Conservation (phyloP, 2,797 vertebrate species). For the Argya squamiceps region DNA sequence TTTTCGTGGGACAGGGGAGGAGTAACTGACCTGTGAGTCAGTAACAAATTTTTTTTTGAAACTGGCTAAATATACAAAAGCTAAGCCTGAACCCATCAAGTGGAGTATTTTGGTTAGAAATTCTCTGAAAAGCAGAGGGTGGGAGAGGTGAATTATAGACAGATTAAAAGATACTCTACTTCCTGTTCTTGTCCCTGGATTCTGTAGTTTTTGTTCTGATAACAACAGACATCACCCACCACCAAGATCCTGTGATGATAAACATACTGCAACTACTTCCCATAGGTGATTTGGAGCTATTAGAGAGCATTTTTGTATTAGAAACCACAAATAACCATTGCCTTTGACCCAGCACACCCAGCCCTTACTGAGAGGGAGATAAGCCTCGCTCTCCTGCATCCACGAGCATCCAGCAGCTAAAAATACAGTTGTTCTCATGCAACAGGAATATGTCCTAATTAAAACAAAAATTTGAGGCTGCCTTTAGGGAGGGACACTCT, state of each 20-base stretch:
- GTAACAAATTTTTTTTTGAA: not conserved
- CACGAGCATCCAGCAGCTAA: not conserved
- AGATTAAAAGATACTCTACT: not conserved
- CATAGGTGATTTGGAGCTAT: not conserved
- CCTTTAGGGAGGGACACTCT: not conserved
- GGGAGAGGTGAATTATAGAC: not conserved
- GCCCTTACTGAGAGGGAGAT: not conserved
- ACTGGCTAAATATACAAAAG: not conserved
- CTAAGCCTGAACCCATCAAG: not conserved
- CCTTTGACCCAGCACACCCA: not conserved
- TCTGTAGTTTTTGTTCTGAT: not conserved
- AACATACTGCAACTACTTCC: not conserved
- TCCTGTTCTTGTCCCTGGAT: not conserved
- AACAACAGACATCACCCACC: not conserved
- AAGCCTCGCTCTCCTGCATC: fast-evolving
- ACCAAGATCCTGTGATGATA: not conserved
- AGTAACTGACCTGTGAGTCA: not conserved
- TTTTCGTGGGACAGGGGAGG: not conserved
- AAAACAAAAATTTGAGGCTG: not conserved
- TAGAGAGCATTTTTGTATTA: not conserved
- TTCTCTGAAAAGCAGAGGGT: not conserved
- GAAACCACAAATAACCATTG: fast-evolving
- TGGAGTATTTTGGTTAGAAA: not conserved
- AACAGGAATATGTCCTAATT: not conserved
- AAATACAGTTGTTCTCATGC: not conserved